These are phyloP conservation scores for Lutraria rhynchaena DNA, from an alignment of 1,140 invertebrate species.

Conservation along the genomic window DNA sequence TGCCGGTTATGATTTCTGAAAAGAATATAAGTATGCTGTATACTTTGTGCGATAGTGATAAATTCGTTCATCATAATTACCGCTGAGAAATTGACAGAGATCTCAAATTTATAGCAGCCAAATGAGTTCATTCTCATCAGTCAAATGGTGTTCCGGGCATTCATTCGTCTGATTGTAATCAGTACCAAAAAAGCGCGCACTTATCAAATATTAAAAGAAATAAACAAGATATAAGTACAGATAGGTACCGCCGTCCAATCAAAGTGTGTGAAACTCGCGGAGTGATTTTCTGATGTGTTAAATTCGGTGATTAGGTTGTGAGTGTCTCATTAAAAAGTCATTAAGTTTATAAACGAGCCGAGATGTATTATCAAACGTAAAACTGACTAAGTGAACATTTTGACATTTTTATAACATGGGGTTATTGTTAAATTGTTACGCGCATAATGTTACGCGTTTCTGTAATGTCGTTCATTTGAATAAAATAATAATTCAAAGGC, in stretches of 20 bases:
- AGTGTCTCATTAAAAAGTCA: too few species aligned
- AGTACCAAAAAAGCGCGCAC: conserved; percentile 7
- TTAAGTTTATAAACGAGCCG: too few species aligned
- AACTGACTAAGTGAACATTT: too few species aligned
- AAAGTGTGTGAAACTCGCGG: neutral
- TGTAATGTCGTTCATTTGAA: too few species aligned
- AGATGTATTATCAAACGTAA: too few species aligned
- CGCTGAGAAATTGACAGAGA: conserved; percentile 19
- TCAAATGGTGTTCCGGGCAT: conserved; percentile 13
- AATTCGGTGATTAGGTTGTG: conserved; percentile 14
- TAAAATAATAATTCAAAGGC: too few species aligned
- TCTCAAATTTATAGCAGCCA: conserved; percentile 16
- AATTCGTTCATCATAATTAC: neutral
- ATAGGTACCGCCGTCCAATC: conserved; percentile 24
- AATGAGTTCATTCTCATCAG: conserved; percentile 16
- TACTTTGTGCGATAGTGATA: conserved; percentile 23
- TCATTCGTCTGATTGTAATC: neutral
- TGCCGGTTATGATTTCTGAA: neutral
- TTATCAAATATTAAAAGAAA: conserved; percentile 7
- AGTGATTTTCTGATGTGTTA: conserved; percentile 24
- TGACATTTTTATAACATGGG: too few species aligned
- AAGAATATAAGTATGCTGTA: conserved; percentile 2
- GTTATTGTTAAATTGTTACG: too few species aligned
- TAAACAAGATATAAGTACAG: neutral
- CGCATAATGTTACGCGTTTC: too few species aligned